Conservation (phyloP, 2,113 vertebrate species). For the Chaenogobius annularis region DNA sequence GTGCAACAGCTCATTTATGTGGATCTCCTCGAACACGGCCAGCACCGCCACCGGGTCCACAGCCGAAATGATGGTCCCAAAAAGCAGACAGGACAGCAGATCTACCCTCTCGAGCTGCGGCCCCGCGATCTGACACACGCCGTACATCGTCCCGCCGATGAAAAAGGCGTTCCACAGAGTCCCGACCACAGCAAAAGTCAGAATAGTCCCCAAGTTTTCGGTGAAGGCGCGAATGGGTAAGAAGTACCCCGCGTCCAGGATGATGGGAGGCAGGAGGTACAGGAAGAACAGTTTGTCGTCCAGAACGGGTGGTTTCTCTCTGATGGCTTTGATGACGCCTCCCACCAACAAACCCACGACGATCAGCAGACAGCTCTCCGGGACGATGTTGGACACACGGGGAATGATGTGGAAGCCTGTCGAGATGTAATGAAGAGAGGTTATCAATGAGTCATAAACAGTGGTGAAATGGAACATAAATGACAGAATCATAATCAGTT, state of each 20-base stretch:
- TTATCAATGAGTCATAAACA: too few species aligned
- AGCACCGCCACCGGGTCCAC: conserved; percentile 96
- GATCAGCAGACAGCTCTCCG: conserved; percentile 95
- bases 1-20: conserved; percentile 95
- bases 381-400: conserved; percentile 83
- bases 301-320: conserved; percentile 83
- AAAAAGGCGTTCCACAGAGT: conserved; percentile 95
- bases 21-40: conserved; percentile 96
- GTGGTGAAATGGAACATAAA: too few species aligned
- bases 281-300: conserved; percentile 89
- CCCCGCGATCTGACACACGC: conserved; percentile 81
- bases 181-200: conserved; percentile 92
- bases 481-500: too few species aligned
- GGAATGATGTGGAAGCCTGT: conserved; percentile 94
- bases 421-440: background rate
- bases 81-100: conserved; percentile 89
- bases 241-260: conserved; percentile 96
- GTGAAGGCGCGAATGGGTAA: conserved; percentile 88
- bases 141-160: conserved; percentile 84
- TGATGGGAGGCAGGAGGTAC: conserved; percentile 95
- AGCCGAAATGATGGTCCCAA: conserved; percentile 92
- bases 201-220: conserved; percentile 95
- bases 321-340: conserved; percentile 85
- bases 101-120: conserved; percentile 73
- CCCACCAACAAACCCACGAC: conserved; percentile 92